Conservation (phyloP, 2,113 vertebrate genomes). For the Arothron firmamentum region DNA sequence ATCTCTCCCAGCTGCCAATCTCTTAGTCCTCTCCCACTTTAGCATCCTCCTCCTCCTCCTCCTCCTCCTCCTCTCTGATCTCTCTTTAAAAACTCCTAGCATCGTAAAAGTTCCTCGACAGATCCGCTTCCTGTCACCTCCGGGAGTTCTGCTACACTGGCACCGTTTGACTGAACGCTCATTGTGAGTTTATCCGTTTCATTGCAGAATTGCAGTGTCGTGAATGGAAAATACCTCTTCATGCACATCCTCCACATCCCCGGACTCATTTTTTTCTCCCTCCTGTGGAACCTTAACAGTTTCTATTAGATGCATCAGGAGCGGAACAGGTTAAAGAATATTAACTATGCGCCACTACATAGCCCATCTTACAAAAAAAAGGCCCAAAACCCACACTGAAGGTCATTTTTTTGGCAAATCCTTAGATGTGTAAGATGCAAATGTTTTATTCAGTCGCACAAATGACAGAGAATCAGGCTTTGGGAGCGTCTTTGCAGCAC, state of each 20-base stretch:
- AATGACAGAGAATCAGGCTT: constrained; percentile 8
- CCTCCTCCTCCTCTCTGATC: constrained; percentile 11
- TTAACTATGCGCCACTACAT: too few species aligned
- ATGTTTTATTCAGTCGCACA: constrained; percentile 20
- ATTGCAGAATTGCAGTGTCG: constrained; percentile 20
- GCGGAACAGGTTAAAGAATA: too few species aligned
- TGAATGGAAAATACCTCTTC: constrained; percentile 4
- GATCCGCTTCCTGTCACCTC: constrained; percentile 24
- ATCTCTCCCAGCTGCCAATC: constrained; percentile 36
- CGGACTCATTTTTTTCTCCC: too few species aligned
- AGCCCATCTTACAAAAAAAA: not conserved
- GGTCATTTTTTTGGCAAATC: constrained; percentile 12
- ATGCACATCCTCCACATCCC: too few species aligned
- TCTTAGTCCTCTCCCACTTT: constrained; percentile 32
- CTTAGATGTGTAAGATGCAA: constrained; percentile 30
- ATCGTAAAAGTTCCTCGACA: constrained; percentile 34
- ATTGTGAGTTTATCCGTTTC: constrained; percentile 3
- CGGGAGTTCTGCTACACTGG: constrained; percentile 17
- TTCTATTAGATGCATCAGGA: too few species aligned
- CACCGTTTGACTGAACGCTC: constrained; percentile 19
- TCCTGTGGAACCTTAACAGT: too few species aligned
- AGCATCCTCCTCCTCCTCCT: constrained; percentile 6
- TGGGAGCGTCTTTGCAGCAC: not conserved
- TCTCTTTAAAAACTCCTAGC: constrained; percentile 40
- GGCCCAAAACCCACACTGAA: too few species aligned